A percentile compares a stretch with the other conserved stretches of the same genome.
phyloP scores from a whole-genome alignment of 2,888 invertebrate genomes.

The Coremacera marginata region DNA sequence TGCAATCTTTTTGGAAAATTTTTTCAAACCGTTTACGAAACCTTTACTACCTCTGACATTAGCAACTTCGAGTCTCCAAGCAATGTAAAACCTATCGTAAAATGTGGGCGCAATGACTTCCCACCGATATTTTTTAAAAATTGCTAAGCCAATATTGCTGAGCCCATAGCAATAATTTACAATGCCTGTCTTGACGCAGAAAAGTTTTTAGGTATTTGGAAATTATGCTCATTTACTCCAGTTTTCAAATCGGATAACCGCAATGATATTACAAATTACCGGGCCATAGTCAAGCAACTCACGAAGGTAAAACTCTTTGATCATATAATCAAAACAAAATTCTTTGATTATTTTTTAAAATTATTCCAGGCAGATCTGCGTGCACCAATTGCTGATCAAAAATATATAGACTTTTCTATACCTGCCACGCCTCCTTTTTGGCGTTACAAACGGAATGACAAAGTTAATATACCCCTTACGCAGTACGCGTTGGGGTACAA shows the following conservation, averaged over 20 bases:
- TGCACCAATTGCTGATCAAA: not conserved
- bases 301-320: not conserved
- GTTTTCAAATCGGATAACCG: not conserved
- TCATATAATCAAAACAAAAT: slow-evolving; percentile 9
- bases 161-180: not conserved
- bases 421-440: no score
- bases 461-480: no score
- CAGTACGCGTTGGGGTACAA: no score
- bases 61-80: not conserved
- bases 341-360: slow-evolving; percentile 6
- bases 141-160: not conserved
- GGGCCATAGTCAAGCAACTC: not conserved
- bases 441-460: no score
- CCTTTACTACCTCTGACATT: not conserved
- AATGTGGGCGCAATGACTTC: not conserved
- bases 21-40: not conserved
- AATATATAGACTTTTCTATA: no score
- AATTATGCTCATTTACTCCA: slow-evolving; percentile 8
- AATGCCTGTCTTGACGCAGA: not conserved
- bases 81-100: not conserved
- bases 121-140: slow-evolving; percentile 3
- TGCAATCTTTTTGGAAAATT: not conserved
- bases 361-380: not conserved
- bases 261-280: not conserved
- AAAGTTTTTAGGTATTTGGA: not conserved